A percentile compares a stretch with the other conserved stretches of the same genome.
These are phyloP conservation scores for Grammomys surdaster DNA, from an alignment of 2,113 vertebrate species.

Conservation along the genomic window DNA sequence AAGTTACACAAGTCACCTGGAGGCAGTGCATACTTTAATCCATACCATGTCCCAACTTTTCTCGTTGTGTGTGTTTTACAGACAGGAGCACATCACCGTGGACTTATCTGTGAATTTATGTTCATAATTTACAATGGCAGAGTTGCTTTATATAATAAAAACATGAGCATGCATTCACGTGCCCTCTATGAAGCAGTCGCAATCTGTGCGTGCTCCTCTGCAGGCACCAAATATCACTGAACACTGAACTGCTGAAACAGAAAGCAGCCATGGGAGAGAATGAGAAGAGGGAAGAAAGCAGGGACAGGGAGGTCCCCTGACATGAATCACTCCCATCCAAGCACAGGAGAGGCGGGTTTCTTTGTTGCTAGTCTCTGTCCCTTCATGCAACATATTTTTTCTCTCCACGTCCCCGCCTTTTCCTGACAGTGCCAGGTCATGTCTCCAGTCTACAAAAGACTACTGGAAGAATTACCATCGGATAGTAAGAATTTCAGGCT, in stretches of 20 bases:
- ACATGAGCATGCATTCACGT: background rate
- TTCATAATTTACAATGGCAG: background rate
- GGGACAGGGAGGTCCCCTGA: background rate
- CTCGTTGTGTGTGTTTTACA: background rate
- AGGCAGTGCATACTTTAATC: background rate
- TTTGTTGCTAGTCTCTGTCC: background rate
- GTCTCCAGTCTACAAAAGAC: background rate
- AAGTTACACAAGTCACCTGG: background rate
- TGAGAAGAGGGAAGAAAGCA: background rate
- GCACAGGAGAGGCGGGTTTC: background rate
- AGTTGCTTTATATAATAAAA: conserved; percentile 3
- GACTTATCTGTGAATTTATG: conserved; percentile 6
- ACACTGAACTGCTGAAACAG: background rate
- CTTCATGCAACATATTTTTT: background rate
- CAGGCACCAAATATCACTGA: background rate
- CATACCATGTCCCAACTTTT: background rate
- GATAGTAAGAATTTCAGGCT: background rate
- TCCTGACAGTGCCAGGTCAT: background rate
- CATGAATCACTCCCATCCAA: background rate
- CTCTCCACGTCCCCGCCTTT: background rate
- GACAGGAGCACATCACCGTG: background rate
- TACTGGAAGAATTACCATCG: background rate
- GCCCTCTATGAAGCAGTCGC: background rate
- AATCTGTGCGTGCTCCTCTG: background rate
- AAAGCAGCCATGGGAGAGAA: background rate